Evolutionary conservation across 1,140 invertebrate species (phyloP).

Genomic region (Trichogramma pretiosum): DNA sequence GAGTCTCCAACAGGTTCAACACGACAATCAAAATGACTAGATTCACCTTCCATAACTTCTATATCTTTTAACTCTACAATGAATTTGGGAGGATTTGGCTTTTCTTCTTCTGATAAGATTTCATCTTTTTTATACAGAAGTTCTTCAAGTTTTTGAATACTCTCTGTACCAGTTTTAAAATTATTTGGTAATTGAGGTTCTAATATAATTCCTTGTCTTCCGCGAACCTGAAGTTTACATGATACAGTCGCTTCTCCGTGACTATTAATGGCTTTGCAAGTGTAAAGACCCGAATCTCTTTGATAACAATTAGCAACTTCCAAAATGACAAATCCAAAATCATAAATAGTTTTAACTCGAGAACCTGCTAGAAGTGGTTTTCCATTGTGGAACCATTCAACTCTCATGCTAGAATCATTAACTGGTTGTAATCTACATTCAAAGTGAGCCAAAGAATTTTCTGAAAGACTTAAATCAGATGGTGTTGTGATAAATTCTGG

Average conservation of each 20-base stretch:
- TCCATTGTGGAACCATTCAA: constrained; percentile 96
- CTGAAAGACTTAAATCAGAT: constrained; percentile 70
- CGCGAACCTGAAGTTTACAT: constrained; percentile 75
- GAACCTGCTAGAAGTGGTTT: constrained; percentile 80
- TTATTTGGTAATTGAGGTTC: constrained; percentile 83
- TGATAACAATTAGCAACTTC: constrained; percentile 83
- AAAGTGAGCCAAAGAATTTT: constrained; percentile 87
- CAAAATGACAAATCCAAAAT: constrained; percentile 88
- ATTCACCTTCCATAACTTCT: constrained; percentile 76
- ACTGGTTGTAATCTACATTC: constrained; percentile 84
- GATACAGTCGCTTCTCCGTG: constrained; percentile 83
- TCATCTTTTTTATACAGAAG: constrained; percentile 80
- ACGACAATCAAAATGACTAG: constrained; percentile 84
- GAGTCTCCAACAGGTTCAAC: constrained; percentile 81
- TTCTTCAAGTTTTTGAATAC: constrained; percentile 84
- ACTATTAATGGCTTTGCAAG: constrained; percentile 83
- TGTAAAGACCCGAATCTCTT: constrained; percentile 80
- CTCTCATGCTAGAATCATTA: constrained; percentile 83
- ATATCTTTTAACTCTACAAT: constrained; percentile 75
- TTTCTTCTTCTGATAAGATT: constrained; percentile 70
- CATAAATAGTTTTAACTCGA: constrained; percentile 83
- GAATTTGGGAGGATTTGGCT: constrained; percentile 76
- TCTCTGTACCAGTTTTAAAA: constrained; percentile 78
- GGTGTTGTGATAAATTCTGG: constrained; percentile 88
- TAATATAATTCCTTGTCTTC: constrained; percentile 77